Conservation (phyloP, 2,888 invertebrate species). For the Hofmannophila pseudospretella region DNA sequence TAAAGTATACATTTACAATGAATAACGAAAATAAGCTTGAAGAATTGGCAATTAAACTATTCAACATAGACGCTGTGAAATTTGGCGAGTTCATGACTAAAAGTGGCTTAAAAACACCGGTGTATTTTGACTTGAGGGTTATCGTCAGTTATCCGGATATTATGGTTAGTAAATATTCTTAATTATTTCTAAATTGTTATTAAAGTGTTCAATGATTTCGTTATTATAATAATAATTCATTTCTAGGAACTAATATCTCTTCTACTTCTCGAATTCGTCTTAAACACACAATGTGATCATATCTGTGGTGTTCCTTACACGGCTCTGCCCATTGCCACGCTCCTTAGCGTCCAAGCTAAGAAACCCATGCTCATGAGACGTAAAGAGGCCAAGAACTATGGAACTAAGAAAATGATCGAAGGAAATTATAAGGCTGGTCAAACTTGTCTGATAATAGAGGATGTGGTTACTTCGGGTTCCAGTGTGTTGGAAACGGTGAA, state of each 20-base stretch:
- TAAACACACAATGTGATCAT: conserved; percentile 77
- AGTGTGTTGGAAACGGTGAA: conserved; percentile 94
- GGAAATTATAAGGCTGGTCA: conserved; percentile 88
- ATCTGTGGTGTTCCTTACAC: conserved; percentile 98
- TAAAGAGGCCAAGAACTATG: conserved; percentile 96
- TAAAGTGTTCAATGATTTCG: too few relatives aligned
- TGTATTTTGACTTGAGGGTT: conserved; percentile 96
- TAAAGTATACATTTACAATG: too few relatives aligned
- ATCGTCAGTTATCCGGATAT: conserved; percentile 93
- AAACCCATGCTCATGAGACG: conserved; percentile 94
- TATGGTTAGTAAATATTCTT: conserved; percentile 86
- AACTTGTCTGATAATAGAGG: conserved; percentile 93
- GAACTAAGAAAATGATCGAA: conserved; percentile 96
- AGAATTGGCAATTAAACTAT: conserved; percentile 83
- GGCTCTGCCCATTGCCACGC: conserved; percentile 95
- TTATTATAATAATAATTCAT: too few relatives aligned
- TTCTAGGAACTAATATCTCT: conserved; percentile 56
- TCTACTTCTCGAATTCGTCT: conserved; percentile 61
- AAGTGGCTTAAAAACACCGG: conserved; percentile 93
- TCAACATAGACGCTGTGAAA: conserved; percentile 89
- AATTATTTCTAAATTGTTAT: too few relatives aligned
- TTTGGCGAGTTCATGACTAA: conserved; percentile 96
- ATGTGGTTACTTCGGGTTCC: conserved; percentile 94
- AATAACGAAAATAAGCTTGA: conserved; percentile 52
- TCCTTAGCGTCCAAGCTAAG: conserved; percentile 84